Conservation (phyloP, 2,113 vertebrate species). For the Ammospiza caudacuta region DNA sequence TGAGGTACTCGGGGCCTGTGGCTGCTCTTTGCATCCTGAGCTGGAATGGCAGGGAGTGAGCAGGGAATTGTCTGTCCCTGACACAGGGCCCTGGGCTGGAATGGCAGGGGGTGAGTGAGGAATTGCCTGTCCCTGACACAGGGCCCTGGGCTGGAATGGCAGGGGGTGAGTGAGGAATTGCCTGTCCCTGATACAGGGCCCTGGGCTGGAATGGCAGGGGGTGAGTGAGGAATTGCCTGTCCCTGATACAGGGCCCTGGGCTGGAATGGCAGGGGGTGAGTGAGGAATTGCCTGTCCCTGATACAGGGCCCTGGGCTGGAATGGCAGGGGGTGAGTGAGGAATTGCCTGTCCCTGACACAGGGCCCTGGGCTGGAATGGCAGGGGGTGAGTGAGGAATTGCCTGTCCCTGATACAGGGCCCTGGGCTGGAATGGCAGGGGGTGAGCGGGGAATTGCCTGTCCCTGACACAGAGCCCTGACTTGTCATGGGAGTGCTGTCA, state of each 20-base stretch:
- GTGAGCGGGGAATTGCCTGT: too few relatives aligned
- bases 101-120: background rate
- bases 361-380: background rate
- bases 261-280: background rate
- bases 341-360: background rate
- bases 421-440: background rate
- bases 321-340: background rate
- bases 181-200: background rate
- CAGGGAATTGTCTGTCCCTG: too few relatives aligned
- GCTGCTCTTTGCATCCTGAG: background rate
- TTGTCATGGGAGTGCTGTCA: background rate
- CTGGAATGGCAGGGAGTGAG: background rate
- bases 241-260: accelerated
- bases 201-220: background rate
- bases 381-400: too few relatives aligned
- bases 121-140: background rate
- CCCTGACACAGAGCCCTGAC: background rate
- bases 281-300: too few relatives aligned
- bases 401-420: background rate
- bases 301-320: background rate
- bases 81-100: background rate
- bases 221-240: too few relatives aligned
- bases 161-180: too few relatives aligned
- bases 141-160: background rate
- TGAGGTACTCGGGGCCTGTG: accelerated